Conservation (phyloP, 2,113 vertebrate species). For the Leucoraja erinaceus region DNA sequence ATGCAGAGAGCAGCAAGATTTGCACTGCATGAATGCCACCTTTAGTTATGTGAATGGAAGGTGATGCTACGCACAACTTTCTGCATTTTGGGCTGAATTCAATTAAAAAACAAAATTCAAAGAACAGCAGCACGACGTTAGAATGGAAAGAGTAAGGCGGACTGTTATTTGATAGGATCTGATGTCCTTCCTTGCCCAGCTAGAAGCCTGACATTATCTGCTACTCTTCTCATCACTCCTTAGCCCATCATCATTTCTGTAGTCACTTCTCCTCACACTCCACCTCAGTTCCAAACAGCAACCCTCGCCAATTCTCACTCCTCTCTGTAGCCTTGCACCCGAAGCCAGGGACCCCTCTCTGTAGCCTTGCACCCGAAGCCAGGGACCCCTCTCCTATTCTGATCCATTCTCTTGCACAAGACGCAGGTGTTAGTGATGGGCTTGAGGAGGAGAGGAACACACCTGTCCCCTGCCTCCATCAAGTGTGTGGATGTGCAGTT, state of each 20-base stretch:
- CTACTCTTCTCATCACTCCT: neutral
- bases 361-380: neutral
- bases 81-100: neutral
- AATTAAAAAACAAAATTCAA: neutral
- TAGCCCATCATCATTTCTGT: neutral
- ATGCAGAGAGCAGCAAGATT: neutral
- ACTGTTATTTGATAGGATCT: neutral
- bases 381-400: neutral
- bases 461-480: too few species aligned
- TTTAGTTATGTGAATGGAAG: conserved; percentile 30
- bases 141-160: neutral
- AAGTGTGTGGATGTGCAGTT: too few species aligned
- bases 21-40: conserved; percentile 16
- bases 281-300: neutral
- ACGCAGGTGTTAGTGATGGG: too few species aligned
- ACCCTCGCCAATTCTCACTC: neutral
- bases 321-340: neutral
- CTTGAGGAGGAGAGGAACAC: too few species aligned
- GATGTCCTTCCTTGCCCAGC: neutral
- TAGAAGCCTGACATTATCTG: neutral
- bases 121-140: neutral
- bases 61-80: neutral
- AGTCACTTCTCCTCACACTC: neutral
- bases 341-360: too few species aligned
- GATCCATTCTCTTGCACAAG: neutral